A percentile compares a stretch with the other conserved stretches of the same genome.
Conservation (phyloP, 2,888 invertebrate genomes). For the Tetranychus piercei region DNA sequence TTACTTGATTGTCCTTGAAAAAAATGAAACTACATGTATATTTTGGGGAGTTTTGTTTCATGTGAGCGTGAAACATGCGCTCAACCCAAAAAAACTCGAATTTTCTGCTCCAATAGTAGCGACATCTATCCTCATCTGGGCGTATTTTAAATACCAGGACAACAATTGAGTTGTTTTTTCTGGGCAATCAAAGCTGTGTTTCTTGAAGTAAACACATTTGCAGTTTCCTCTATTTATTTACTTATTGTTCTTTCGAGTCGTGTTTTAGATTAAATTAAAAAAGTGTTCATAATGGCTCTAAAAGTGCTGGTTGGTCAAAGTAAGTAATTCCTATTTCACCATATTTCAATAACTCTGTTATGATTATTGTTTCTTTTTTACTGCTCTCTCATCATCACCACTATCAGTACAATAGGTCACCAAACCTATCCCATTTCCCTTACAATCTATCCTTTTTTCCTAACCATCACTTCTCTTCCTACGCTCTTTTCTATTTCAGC, state of each 20-base stretch:
- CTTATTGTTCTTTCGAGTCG: neutral
- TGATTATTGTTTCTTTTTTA: neutral
- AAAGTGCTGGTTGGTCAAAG: conserved; percentile 23
- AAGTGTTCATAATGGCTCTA: conserved; percentile 19
- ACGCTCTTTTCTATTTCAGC: neutral
- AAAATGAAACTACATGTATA: too few relatives aligned
- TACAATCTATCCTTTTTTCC: neutral
- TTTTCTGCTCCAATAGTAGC: neutral
- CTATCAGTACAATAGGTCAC: neutral
- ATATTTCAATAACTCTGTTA: neutral
- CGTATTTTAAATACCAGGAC: neutral
- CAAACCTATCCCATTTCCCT: neutral
- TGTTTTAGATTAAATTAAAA: neutral
- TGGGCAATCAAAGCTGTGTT: too few relatives aligned
- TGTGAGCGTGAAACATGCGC: too few relatives aligned
- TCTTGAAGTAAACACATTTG: too few relatives aligned
- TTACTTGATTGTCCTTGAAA: neutral
- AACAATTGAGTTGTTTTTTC: neutral
- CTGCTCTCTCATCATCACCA: neutral
- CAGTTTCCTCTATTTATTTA: neutral
- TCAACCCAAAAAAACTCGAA: neutral
- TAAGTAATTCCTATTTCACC: conserved; percentile 12
- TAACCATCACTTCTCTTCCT: neutral
- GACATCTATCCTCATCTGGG: neutral
- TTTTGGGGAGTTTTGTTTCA: too few relatives aligned